phyloP scores from a whole-genome alignment of 2,888 invertebrate species.

The Cheilosia soror region DNA sequence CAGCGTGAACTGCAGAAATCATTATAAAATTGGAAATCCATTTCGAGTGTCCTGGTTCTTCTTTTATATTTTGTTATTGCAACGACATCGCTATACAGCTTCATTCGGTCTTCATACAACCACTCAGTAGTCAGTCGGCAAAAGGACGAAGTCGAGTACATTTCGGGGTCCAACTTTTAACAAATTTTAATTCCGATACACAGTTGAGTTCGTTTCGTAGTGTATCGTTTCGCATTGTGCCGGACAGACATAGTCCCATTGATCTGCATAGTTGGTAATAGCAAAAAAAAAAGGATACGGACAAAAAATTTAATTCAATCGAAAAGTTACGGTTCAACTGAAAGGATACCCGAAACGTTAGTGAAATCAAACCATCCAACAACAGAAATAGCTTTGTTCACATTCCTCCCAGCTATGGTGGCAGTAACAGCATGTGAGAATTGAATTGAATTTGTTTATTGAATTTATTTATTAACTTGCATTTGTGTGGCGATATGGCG shows the following conservation, averaged over 20 bases:
- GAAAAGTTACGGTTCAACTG: conserved; percentile 40
- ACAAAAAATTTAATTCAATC: conserved; percentile 34
- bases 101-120: conserved; percentile 44
- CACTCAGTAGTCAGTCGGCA: conserved; percentile 63
- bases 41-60: conserved; percentile 63
- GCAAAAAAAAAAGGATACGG: conserved; percentile 14
- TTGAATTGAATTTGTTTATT: conserved; percentile 31
- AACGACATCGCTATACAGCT: conserved; percentile 39
- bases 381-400: background rate
- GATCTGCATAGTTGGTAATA: conserved; percentile 38
- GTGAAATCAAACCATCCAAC: background rate
- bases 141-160: conserved; percentile 64
- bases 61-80: conserved; percentile 8
- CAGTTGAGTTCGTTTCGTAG: conserved; percentile 12
- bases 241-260: conserved; percentile 27
- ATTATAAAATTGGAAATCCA: conserved; percentile 72
- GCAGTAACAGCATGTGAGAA: conserved; percentile 69
- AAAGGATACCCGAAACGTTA: conserved; percentile 23
- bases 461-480: conserved; percentile 22
- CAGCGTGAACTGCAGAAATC: conserved; percentile 35
- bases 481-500: background rate
- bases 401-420: conserved; percentile 41
- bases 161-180: conserved; percentile 48
- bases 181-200: conserved; percentile 48
- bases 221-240: conserved; percentile 20